phyloP scores from a whole-genome alignment of 2,113 vertebrate species.

The Dryoscopus gambensis region DNA sequence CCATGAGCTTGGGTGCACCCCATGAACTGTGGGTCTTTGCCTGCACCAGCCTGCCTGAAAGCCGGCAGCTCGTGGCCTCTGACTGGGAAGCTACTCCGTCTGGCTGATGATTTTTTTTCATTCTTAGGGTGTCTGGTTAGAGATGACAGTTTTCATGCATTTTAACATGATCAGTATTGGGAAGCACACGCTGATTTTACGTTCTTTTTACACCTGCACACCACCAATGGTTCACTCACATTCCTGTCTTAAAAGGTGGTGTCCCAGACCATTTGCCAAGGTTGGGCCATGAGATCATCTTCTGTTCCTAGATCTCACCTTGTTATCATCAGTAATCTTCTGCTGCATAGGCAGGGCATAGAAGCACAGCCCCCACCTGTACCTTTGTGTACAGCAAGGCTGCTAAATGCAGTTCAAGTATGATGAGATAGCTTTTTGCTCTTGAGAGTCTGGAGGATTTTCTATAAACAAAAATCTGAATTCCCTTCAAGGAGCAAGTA shows the following conservation, averaged over 20 bases:
- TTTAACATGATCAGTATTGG: background rate
- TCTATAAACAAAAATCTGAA: background rate
- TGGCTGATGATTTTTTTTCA: background rate
- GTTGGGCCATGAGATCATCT: background rate
- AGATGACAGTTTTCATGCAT: background rate
- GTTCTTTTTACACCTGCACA: background rate
- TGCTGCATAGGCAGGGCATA: background rate
- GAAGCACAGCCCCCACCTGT: background rate
- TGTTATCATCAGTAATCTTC: background rate
- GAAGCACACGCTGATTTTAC: background rate
- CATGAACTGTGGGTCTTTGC: background rate
- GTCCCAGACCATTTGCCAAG: background rate
- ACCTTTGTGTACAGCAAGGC: background rate
- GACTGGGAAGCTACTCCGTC: background rate
- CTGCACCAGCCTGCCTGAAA: background rate
- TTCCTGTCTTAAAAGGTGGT: background rate
- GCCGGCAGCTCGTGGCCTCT: background rate
- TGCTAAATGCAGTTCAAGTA: background rate
- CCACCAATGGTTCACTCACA: background rate
- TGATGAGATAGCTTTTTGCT: background rate
- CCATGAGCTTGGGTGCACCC: fast-evolving
- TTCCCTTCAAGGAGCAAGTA: background rate
- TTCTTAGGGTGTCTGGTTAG: background rate
- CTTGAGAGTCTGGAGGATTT: background rate
- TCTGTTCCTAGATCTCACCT: background rate